Conservation (phyloP, 1,140 invertebrate genomes). For the Trichoplusia ni region DNA sequence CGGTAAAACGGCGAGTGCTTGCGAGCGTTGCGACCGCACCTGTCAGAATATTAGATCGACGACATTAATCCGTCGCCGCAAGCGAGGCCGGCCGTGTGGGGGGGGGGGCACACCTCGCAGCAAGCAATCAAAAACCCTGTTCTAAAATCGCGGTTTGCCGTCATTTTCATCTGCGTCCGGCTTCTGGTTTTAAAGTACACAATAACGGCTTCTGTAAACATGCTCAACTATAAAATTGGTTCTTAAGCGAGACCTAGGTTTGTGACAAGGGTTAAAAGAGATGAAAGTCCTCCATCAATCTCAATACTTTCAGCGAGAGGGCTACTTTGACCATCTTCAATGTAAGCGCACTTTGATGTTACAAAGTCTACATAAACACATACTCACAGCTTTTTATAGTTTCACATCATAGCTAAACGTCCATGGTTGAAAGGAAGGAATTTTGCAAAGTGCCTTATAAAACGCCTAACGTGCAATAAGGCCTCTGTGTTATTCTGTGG, state of each 20-base stretch:
- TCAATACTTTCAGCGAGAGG: too few species aligned
- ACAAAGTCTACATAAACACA: not conserved
- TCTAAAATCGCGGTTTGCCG: constrained; percentile 72
- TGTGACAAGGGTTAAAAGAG: not conserved
- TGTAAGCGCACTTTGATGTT: too few species aligned
- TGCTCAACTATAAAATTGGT: not conserved
- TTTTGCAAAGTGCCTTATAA: constrained; percentile 73
- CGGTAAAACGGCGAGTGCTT: not conserved
- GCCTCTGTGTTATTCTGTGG: constrained; percentile 79
- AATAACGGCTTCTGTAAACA: not conserved
- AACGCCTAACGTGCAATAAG: constrained; percentile 69
- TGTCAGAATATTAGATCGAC: constrained; percentile 76
- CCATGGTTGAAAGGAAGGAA: constrained; percentile 35
- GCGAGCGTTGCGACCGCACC: constrained; percentile 53
- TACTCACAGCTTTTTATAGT: not conserved
- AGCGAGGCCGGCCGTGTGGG: constrained; percentile 12
- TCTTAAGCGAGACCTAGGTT: not conserved
- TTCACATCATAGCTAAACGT: not conserved
- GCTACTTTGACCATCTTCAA: too few species aligned
- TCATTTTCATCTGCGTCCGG: constrained; percentile 69
- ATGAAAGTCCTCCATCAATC: too few species aligned
- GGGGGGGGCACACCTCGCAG: too few species aligned
- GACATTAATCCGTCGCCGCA: constrained; percentile 70
- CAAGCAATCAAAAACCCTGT: constrained; percentile 75
- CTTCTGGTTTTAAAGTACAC: constrained; percentile 45